Evolutionary conservation across 2,888 invertebrate species (phyloP), one percentile per base, ranked within the genome.

Genomic region (Tryphoninae sp.): DNA sequence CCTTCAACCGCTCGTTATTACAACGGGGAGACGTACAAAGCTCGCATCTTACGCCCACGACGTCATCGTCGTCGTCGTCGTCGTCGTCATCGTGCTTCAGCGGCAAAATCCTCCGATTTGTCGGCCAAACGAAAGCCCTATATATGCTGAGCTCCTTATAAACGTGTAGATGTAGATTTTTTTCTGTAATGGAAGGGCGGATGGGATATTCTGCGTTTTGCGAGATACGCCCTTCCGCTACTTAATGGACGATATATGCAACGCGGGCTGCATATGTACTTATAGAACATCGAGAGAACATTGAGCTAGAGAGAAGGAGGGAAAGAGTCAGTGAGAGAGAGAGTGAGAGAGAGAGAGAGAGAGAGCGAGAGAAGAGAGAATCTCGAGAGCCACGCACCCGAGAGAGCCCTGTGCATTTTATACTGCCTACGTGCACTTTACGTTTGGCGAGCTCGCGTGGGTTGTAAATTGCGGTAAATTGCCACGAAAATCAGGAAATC

Each of bases 401-500:
- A 74, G 78, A 75, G 69, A 81, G 65, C 73, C 65, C 19, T 64
- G 64, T 84, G 85, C 84, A 81, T 83, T 86, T 86, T 87, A 84
- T 86, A 68, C 87, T 67, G 81, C 89, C 89, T 88, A 89, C 89
- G 87, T 89, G 84, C 83, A 85, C 86, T 87, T 87, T 87, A 85
- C 87, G 84, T 88, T 87, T 86, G 86, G 84, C 82, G 80, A 55
- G 73, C 71, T 55, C 71, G 83, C 86, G 89, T 88, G 87, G 90
- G 88, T 86, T 87, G 83, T 83, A 87, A 90, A 90, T 90, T 90
- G 89, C 90, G 85, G 88, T 88, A 88, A 90, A 90, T 90, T 88
- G 86, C 87, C 86, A 87, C 87, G 89, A 88, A 90, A 90, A 90
- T 90, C 88, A 88, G 88, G 88, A 90, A 90, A 89, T 87, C 86